phyloP scores from a whole-genome alignment of 2,113 vertebrate species.

The Archilochus colubris region DNA sequence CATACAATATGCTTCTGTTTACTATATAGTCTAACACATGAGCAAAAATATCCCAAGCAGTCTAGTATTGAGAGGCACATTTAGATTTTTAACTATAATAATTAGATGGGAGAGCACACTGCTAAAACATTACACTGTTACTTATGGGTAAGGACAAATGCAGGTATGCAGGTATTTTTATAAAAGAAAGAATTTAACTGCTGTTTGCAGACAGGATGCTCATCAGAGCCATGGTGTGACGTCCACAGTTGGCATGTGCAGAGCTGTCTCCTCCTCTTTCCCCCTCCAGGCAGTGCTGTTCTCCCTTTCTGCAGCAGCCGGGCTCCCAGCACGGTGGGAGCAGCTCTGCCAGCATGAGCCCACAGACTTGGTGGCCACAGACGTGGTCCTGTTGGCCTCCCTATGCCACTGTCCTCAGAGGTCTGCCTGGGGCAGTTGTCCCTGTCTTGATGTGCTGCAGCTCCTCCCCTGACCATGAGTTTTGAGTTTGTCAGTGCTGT shows the following conservation, averaged over 20 bases:
- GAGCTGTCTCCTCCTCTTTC: too few species aligned
- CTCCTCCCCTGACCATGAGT: neutral
- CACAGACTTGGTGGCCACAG: accelerated
- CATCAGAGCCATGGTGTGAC: neutral
- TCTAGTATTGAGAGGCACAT: neutral
- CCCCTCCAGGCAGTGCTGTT: neutral
- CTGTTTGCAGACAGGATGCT: neutral
- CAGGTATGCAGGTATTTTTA: neutral
- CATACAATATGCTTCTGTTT: neutral
- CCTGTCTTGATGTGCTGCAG: neutral
- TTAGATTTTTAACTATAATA: neutral
- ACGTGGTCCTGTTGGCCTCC: neutral
- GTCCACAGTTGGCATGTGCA: accelerated
- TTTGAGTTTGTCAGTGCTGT: neutral
- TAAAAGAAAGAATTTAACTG: neutral
- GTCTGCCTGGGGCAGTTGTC: neutral
- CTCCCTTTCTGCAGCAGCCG: neutral
- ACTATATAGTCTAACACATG: neutral
- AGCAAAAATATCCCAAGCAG: neutral
- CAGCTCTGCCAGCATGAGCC: neutral
- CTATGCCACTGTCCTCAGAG: neutral
- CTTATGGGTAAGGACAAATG: accelerated
- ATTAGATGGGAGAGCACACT: neutral
- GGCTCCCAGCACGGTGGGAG: accelerated
- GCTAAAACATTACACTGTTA: neutral